Evolutionary conservation across 64 coral and sea anemone species (phyloP), one percentile per base, ranked within the genome.

Genomic region (Montipora efflorescens): DNA sequence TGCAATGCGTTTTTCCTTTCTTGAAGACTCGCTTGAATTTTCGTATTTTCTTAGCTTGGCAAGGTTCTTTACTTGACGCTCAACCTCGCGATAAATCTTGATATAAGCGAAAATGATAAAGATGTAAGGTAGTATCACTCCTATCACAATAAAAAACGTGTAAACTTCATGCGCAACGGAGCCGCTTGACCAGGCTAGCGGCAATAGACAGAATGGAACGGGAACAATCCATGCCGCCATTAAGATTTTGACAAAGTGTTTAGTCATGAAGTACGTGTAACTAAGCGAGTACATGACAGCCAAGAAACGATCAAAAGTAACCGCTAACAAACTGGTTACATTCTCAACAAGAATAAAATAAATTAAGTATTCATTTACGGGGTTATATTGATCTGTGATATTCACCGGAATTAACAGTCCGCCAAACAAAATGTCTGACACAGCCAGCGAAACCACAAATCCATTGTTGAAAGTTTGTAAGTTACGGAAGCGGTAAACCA

Each of bases 91-190:
- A 82, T 94, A 97, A 69, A 97, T 97, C 49, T 86, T 87, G 51
- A 97, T 90, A 20, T 97, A 97, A 12, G 92, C 95, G 76, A 94
- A 59, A 67, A 97, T 67, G 59, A 97, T 94, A 47, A 94, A 91
- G 67, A 97, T 75, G 15, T 97, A 97, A n/a, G 95, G 95, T 49
- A 94, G 18, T 77, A 97, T 59, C 8, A 97, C 87, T 50, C 89
- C 93, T 5, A 94, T 47, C 7, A 94, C 81, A 66, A 97, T 97
- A 5, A 84, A 89, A 16, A 97, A 76, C 20, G 94, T 10, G 48
- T 91, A 97, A 4, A 88, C 21, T 0, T 59, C 80, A 7, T 97
- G 82, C 23, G 18, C 44, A 64, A 59, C 14, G 13, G 67, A 47
- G 7, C 8, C 69, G 4, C n/a, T 47, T 18, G 88, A 19, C 55